These are phyloP conservation scores for Drosophila mauritiana DNA, from an alignment of 1,140 invertebrate genomes.

Conservation along the genomic window DNA sequence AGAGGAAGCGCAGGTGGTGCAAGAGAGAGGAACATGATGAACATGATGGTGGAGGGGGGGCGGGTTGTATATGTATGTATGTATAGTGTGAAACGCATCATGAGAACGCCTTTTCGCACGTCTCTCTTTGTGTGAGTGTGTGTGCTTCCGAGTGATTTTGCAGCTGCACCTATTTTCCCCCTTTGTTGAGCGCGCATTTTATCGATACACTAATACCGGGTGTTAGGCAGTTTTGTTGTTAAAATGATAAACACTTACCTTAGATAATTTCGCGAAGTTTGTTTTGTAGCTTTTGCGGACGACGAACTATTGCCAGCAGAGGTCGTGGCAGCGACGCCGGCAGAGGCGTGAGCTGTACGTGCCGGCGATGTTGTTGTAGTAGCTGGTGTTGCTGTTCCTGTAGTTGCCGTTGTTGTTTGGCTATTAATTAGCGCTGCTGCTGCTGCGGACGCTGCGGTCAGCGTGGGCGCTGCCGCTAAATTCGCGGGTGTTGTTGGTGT, in stretches of 20 bases:
- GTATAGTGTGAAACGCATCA: conserved; percentile 45
- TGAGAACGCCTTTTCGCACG: conserved; percentile 42
- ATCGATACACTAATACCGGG: conserved; percentile 44
- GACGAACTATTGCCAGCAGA: conserved; percentile 70
- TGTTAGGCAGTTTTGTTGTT: conserved; percentile 26
- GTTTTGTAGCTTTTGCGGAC: conserved; percentile 75
- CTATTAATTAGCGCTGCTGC: conserved; percentile 41
- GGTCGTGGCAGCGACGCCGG: conserved; percentile 31
- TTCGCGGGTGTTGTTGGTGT: conserved; percentile 53
- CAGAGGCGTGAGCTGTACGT: conserved; percentile 65
- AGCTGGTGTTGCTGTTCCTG: conserved; percentile 35
- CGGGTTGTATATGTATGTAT: not conserved
- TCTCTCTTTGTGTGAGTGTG: not conserved
- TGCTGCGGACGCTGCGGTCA: conserved; percentile 41
- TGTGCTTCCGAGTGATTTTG: conserved; percentile 24
- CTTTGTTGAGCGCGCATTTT: conserved; percentile 39
- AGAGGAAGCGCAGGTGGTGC: conserved; percentile 38
- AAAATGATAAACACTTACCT: conserved; percentile 75
- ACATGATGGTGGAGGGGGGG: not conserved
- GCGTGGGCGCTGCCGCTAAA: conserved; percentile 49
- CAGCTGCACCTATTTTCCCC: conserved; percentile 45
- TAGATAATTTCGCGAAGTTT: conserved; percentile 84
- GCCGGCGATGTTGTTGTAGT: conserved; percentile 66
- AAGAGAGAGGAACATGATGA: not conserved
- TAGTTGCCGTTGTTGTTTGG: conserved; percentile 26